phyloP scores from a whole-genome alignment of 2,888 invertebrate species.

The Lasius platythorax region DNA sequence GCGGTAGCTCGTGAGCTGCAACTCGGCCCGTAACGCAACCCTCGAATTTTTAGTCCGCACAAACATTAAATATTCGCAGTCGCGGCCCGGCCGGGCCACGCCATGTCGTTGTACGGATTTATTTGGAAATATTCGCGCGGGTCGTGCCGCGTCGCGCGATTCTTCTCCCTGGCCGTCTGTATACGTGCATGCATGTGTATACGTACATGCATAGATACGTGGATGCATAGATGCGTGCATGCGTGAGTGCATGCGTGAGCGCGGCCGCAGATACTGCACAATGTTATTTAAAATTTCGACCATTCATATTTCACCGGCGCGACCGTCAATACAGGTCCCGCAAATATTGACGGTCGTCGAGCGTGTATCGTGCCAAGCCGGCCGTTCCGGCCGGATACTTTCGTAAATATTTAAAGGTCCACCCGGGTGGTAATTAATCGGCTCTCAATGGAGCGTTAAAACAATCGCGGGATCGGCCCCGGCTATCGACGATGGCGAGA shows the following conservation, averaged over 20 bases:
- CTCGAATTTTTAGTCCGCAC: slow-evolving; percentile 51
- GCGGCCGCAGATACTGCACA: slow-evolving; percentile 56
- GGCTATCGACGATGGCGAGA: background rate
- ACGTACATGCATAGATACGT: background rate
- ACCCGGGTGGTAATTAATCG: slow-evolving; percentile 65
- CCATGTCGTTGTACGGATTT: slow-evolving; percentile 62
- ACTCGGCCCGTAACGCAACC: slow-evolving; percentile 27
- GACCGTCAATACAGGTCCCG: slow-evolving; percentile 44
- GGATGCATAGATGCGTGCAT: slow-evolving; percentile 5
- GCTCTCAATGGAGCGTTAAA: slow-evolving; percentile 62
- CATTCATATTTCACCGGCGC: slow-evolving; percentile 65
- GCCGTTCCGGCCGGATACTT: slow-evolving; percentile 49
- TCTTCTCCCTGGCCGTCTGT: slow-evolving; percentile 23
- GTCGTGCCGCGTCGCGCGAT: slow-evolving; percentile 39
- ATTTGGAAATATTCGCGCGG: slow-evolving; percentile 58
- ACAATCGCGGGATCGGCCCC: slow-evolving; percentile 45
- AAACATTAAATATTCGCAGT: slow-evolving; percentile 56
- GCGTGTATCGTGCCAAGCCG: slow-evolving; percentile 49
- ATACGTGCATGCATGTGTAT: background rate
- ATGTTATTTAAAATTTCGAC: slow-evolving; percentile 70
- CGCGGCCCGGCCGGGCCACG: slow-evolving; percentile 36
- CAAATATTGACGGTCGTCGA: slow-evolving; percentile 54
- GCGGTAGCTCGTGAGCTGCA: slow-evolving; percentile 42
- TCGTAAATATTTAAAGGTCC: slow-evolving; percentile 66
- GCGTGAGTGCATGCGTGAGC: slow-evolving; percentile 15